A percentile compares a stretch with the other conserved stretches of the same genome.
phyloP scores from a whole-genome alignment of 1,140 invertebrate species.

The Diorhabda carinulata region DNA sequence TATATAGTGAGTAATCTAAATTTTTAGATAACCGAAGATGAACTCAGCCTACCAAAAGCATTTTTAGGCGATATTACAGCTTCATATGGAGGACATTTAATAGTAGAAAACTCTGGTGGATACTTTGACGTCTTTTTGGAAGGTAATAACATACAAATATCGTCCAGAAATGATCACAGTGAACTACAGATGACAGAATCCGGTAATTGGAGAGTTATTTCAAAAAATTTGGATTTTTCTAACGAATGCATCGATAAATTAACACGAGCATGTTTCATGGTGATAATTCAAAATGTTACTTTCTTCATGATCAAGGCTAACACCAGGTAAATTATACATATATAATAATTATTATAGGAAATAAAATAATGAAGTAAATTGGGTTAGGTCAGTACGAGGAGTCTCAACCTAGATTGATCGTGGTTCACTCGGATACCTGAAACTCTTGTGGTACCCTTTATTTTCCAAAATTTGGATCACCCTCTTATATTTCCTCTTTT shows the following conservation, averaged over 20 bases:
- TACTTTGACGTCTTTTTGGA: slow-evolving; percentile 29
- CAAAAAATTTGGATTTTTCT: slow-evolving; percentile 21
- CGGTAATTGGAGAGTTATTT: slow-evolving; percentile 24
- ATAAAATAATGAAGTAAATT: too few relatives aligned
- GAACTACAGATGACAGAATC: slow-evolving; percentile 56
- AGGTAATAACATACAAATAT: slow-evolving; percentile 31
- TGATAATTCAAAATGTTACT: slow-evolving; percentile 81
- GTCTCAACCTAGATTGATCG: too few relatives aligned
- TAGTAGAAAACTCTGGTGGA: slow-evolving; percentile 39
- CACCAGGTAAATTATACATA: slow-evolving; percentile 4
- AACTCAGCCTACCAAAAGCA: slow-evolving; percentile 56
- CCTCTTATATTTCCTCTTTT: too few relatives aligned
- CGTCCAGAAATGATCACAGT: slow-evolving; percentile 37
- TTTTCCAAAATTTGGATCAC: too few relatives aligned
- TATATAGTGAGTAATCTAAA: neutral
- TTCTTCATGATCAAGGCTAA: slow-evolving; percentile 54
- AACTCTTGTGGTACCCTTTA: too few relatives aligned
- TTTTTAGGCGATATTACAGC: slow-evolving; percentile 85
- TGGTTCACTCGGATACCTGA: too few relatives aligned
- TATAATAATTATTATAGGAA: too few relatives aligned
- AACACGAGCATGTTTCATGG: slow-evolving; percentile 77
- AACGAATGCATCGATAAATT: slow-evolving; percentile 46
- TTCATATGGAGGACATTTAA: slow-evolving; percentile 88
- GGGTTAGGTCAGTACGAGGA: too few relatives aligned
- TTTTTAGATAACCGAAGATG: slow-evolving; percentile 11